phyloP scores from a whole-genome alignment of 2,888 invertebrate genomes.

The Empis livida region DNA sequence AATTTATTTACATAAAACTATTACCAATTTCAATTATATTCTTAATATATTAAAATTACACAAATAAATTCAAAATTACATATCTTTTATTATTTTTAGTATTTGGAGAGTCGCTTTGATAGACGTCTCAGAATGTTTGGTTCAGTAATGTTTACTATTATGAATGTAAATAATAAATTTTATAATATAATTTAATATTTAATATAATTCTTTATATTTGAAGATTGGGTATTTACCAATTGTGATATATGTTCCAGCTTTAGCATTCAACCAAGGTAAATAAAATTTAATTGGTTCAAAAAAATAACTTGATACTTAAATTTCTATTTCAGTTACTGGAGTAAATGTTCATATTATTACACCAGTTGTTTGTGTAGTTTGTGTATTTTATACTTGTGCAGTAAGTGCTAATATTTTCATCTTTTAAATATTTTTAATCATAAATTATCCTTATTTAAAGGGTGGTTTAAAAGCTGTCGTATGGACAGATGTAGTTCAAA shows the following conservation, averaged over 20 bases:
- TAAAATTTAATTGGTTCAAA: not conserved
- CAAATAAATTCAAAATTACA: no score
- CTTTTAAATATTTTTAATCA: not conserved
- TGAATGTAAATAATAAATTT: constrained; percentile 45
- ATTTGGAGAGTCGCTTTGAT: constrained; percentile 60
- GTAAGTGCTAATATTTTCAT: constrained; percentile 39
- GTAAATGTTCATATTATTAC: constrained; percentile 71
- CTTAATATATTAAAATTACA: no score
- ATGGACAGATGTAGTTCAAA: constrained; percentile 69
- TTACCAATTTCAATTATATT: no score
- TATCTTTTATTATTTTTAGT: constrained; percentile 39
- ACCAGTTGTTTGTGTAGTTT: constrained; percentile 69
- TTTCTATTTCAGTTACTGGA: constrained; percentile 55
- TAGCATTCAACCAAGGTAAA: constrained; percentile 68
- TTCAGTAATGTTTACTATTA: constrained; percentile 56
- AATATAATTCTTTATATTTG: constrained; percentile 16
- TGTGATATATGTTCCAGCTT: constrained; percentile 65
- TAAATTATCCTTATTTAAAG: constrained; percentile 29
- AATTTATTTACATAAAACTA: no score
- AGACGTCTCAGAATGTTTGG: constrained; percentile 57
- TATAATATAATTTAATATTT: not conserved
- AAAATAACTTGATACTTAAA: not conserved
- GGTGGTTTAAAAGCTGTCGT: constrained; percentile 69
- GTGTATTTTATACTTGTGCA: constrained; percentile 75
- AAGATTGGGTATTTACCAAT: constrained; percentile 67